Conservation (phyloP, 2,888 invertebrate species). For the Pseudeuparius sepicola region DNA sequence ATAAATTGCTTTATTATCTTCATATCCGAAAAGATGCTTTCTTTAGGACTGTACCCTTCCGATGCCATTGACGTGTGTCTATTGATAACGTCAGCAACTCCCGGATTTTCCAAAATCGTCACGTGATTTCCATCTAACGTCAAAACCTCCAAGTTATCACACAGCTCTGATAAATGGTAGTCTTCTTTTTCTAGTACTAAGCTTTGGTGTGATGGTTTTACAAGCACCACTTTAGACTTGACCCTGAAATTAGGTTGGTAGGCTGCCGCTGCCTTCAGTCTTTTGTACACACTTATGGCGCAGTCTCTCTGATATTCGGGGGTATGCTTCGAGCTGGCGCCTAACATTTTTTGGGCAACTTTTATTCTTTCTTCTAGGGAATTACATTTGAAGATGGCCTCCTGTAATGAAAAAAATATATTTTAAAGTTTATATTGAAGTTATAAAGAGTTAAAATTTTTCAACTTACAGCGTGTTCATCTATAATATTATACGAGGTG, state of each 20-base stretch:
- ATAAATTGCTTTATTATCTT: too few relatives aligned
- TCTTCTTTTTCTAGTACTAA: conserved; percentile 42
- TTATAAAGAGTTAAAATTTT: too few relatives aligned
- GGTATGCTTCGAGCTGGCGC: conserved; percentile 2
- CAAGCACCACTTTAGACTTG: conserved; percentile 22
- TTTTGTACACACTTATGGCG: conserved; percentile 18
- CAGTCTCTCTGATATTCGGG: conserved; percentile 12
- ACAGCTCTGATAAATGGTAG: conserved; percentile 45
- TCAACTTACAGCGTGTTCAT: conserved; percentile 34
- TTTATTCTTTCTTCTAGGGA: conserved; percentile 39
- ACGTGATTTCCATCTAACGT: conserved; percentile 61
- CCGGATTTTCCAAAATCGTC: conserved; percentile 54
- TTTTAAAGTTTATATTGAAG: too few relatives aligned
- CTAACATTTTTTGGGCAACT: conserved; percentile 7
- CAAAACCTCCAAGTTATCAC: conserved; percentile 46
- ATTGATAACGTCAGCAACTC: conserved; percentile 2
- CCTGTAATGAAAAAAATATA: too few relatives aligned
- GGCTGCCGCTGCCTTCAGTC: conserved; percentile 18
- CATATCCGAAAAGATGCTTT: too few relatives aligned
- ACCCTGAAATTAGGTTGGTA: conserved; percentile 24
- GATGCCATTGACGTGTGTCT: too few relatives aligned
- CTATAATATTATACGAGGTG: conserved; percentile 39
- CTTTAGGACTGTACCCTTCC: too few relatives aligned
- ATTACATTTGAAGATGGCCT: conserved; percentile 43
- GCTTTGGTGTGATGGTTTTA: conserved; percentile 20